Conservation (phyloP, 2,113 vertebrate species). For the Pheucticus melanocephalus region DNA sequence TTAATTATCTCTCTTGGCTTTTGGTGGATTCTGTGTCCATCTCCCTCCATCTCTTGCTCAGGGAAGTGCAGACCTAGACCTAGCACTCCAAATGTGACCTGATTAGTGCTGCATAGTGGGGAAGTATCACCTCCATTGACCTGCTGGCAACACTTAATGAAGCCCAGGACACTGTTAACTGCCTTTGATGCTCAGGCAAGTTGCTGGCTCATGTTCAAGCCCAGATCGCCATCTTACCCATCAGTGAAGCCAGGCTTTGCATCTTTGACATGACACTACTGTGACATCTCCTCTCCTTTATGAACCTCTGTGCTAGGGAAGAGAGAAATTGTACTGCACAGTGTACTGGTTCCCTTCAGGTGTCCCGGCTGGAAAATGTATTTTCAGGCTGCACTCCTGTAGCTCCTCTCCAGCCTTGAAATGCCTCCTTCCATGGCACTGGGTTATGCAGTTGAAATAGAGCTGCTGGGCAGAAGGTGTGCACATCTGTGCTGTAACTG, state of each 20-base stretch:
- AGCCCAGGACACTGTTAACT: not conserved
- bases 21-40: not conserved
- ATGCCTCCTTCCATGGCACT: not conserved
- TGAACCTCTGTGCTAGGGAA: not conserved
- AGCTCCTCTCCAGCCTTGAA: not conserved
- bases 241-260: not conserved
- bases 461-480: not conserved
- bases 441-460: not conserved
- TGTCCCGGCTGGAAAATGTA: not conserved
- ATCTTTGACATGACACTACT: not conserved
- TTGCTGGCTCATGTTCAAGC: not conserved
- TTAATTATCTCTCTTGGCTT: not conserved
- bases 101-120: not conserved
- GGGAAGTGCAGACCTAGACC: not conserved
- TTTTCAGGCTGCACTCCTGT: not conserved
- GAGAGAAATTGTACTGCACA: not conserved
- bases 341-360: not conserved
- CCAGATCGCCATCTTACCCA: not conserved
- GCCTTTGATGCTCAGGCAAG: not conserved
- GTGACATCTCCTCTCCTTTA: not conserved
- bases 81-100: not conserved
- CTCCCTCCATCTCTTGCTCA: not conserved
- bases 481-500: rapidly evolving
- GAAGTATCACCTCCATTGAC: not conserved
- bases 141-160: not conserved